A percentile compares a stretch with the other conserved stretches of the same genome.
phyloP scores from a whole-genome alignment of 2,888 invertebrate genomes.

The Aradus depressus region DNA sequence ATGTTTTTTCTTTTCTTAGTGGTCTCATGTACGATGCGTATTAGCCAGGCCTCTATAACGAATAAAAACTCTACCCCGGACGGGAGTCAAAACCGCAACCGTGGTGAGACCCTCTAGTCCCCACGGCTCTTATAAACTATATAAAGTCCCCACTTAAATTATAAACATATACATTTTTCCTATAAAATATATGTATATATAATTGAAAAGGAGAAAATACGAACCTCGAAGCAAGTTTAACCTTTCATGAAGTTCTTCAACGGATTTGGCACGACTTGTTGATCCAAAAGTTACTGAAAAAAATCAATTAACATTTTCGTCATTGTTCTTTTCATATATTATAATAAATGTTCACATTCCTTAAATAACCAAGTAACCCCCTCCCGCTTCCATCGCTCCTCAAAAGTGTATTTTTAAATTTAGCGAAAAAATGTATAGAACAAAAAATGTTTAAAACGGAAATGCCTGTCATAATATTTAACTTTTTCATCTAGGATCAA shows the following conservation, averaged over 20 bases:
- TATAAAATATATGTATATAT: not conserved
- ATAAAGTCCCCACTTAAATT: too few species aligned
- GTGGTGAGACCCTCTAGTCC: too few species aligned
- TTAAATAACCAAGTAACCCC: not conserved
- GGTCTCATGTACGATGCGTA: too few species aligned
- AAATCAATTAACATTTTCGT: slow-evolving; percentile 27
- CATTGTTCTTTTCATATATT: not conserved
- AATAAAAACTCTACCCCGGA: too few species aligned
- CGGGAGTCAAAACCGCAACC: too few species aligned
- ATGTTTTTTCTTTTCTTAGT: too few species aligned
- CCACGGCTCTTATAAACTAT: too few species aligned
- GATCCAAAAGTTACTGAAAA: slow-evolving; percentile 25
- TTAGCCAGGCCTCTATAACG: too few species aligned
- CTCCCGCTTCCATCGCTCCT: not conserved
- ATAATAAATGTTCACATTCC: not conserved
- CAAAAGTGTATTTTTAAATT: not conserved
- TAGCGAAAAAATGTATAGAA: too few species aligned
- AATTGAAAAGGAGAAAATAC: not conserved
- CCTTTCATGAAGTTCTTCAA: slow-evolving; percentile 53
- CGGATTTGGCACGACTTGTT: slow-evolving; percentile 38
- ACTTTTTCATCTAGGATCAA: too few species aligned
- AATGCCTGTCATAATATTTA: too few species aligned
- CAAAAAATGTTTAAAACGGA: too few species aligned
- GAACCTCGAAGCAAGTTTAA: slow-evolving; percentile 48
- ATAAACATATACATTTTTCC: not conserved